Evolutionary conservation across 2,888 invertebrate genomes (phyloP).

Genomic region (Pyrocoelia pectoralis): DNA sequence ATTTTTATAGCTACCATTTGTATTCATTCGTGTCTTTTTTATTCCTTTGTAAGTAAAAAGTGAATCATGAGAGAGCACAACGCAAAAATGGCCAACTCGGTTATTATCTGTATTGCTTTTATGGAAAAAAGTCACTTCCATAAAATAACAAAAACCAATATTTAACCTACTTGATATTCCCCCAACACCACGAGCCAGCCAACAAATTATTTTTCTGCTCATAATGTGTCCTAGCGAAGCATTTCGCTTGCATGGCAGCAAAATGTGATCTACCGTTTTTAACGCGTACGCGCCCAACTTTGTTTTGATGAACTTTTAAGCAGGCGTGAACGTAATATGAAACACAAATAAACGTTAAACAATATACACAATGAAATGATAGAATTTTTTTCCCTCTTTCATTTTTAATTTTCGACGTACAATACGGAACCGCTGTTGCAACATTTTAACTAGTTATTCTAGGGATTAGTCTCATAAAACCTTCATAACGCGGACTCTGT

Average conservation of each 20-base stretch:
- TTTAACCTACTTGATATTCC: conserved; percentile 32
- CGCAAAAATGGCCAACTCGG: background rate
- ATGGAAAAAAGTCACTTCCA: conserved; percentile 15
- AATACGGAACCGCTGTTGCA: too few relatives aligned
- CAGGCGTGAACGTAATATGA: conserved; percentile 23
- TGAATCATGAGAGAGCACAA: background rate
- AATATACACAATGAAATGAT: background rate
- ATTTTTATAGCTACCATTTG: background rate
- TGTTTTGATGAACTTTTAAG: conserved; percentile 35
- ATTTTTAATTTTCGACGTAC: too few relatives aligned
- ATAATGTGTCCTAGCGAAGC: conserved; percentile 28
- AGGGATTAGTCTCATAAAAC: too few relatives aligned
- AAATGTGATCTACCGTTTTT: conserved; percentile 25
- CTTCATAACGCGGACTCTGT: too few relatives aligned
- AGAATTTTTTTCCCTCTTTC: too few relatives aligned
- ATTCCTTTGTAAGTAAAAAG: background rate
- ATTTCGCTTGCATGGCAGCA: conserved; percentile 26
- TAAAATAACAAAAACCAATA: conserved; percentile 30
- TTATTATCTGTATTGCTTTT: background rate
- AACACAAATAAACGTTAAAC: conserved; percentile 14
- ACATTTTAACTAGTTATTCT: too few relatives aligned
- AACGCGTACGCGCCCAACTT: conserved; percentile 19
- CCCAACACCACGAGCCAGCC: conserved; percentile 13
- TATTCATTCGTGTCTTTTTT: background rate
- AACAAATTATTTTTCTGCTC: conserved; percentile 30